phyloP scores from a whole-genome alignment of 2,113 vertebrate genomes.

The Vidua chalybeata region DNA sequence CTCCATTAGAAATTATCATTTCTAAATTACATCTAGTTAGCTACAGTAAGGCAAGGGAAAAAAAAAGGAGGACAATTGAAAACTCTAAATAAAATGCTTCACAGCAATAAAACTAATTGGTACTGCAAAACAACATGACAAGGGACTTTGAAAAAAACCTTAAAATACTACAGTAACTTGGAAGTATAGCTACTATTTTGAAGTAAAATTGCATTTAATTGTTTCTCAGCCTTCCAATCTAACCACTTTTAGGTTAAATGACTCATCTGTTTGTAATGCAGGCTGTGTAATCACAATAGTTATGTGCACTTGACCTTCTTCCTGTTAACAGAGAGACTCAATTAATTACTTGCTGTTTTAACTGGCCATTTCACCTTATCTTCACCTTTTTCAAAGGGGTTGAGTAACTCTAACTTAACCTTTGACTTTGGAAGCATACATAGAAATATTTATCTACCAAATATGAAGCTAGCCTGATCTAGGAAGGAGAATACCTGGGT shows the following conservation, averaged over 20 bases:
- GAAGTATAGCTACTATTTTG: conserved; percentile 72
- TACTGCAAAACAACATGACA: conserved; percentile 20
- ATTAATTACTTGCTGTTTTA: conserved; percentile 79
- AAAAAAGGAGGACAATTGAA: background rate
- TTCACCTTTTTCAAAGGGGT: conserved; percentile 57
- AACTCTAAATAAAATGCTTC: background rate
- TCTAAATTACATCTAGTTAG: background rate
- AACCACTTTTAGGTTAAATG: conserved; percentile 68
- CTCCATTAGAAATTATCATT: background rate
- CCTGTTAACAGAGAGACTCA: conserved; percentile 76
- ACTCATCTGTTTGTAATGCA: conserved; percentile 69
- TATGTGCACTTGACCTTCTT: conserved; percentile 70
- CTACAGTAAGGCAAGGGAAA: background rate
- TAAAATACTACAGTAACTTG: conserved; percentile 47
- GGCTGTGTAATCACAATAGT: conserved; percentile 26
- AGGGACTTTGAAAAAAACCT: background rate
- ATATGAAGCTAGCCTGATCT: conserved; percentile 10
- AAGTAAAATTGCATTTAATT: conserved; percentile 80
- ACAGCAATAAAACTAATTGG: background rate
- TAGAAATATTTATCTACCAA: conserved; percentile 22
- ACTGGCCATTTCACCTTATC: conserved; percentile 58
- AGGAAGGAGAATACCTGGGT: background rate
- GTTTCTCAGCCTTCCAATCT: conserved; percentile 65
- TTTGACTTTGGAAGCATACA: conserved; percentile 43
- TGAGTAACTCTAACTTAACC: conserved; percentile 64